Base-by-base conservation (phyloP, 2,888 invertebrate species). In the Amblyjoppa proteus region DNA sequence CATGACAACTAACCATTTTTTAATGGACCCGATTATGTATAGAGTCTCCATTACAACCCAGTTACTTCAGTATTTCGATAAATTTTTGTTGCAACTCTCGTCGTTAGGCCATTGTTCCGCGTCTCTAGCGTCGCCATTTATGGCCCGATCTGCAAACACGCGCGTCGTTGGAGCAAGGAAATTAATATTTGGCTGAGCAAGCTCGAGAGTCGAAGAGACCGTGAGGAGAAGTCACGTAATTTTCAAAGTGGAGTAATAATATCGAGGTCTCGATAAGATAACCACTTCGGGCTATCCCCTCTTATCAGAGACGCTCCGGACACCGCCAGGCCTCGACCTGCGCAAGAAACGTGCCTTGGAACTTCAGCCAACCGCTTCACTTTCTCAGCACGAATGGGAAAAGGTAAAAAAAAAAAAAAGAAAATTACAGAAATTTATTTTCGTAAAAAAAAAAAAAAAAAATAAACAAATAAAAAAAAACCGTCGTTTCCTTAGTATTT, bases 191-290 rank as follows among this genome's bases (percentile, higher is more conserved):
- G 73, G 53, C 68, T 41, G 45, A n/a, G 11, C 45, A 31, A 78
- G 25, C 78, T 78, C 49, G 31, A 7, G 9, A 7, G 5, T 28
- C 28, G 28, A 58, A 51, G 11, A 25, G 28, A 31, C 28, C 38
- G 66, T 80, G 73, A 53, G 71, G 68, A 80, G 68, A 80, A 66
- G 53, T 73, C 80, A 68, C 66, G 56, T 66, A 73, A 80, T 64
- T 80, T 73, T 80, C 41, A 31, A 80, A 80, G 66, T 38, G 56
- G 16, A n/a, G 66, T 79, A 80, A 73, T 56, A 61, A 71, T n/a
- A 64, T 31, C n/a, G n/a, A 2, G 28, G 31, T 34, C 31, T 69
- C 9, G 80, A 80, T 80, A 80, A 80, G 66, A 73, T 80, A 73
- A 73, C n/a, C 16, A 41, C 45, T 66, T 51, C 64, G 38, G 49